phyloP scores from a whole-genome alignment of 2,113 vertebrate species.

The Tamias sibiricus region DNA sequence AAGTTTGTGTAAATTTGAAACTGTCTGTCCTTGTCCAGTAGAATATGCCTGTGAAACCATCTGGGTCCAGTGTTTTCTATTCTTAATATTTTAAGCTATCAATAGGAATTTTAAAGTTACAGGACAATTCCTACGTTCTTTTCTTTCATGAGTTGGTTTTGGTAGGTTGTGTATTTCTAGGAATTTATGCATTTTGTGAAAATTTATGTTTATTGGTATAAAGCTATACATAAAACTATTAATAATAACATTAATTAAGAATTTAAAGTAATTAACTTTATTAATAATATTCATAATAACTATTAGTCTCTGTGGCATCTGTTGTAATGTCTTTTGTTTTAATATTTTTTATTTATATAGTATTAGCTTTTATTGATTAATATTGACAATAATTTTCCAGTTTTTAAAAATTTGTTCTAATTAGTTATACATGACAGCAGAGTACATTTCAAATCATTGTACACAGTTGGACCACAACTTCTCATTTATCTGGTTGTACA shows the following conservation, averaged over 20 bases:
- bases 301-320: not conserved
- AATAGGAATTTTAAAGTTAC: not conserved
- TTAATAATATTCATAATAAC: not conserved
- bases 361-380: not conserved
- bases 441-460: no score
- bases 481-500: no score
- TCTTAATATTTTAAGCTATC: constrained; percentile 31
- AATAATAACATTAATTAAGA: no score
- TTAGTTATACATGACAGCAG: no score
- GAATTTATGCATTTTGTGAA: not conserved
- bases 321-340: constrained; percentile 1
- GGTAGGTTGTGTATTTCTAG: constrained; percentile 11
- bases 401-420: not conserved
- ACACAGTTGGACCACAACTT: no score
- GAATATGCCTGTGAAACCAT: constrained; percentile 1
- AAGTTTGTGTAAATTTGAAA: constrained; percentile 45
- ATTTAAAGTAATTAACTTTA: no score
- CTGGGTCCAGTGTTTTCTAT: not conserved
- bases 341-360: not conserved
- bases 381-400: constrained; percentile 13
- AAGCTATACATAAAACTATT: not conserved
- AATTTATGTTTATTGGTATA: not conserved
- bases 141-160: constrained; percentile 41
- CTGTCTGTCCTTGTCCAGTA: constrained; percentile 58
- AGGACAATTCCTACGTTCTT: not conserved